Conservation (phyloP, 1,140 invertebrate genomes). For the Thereuonema tuberculata region DNA sequence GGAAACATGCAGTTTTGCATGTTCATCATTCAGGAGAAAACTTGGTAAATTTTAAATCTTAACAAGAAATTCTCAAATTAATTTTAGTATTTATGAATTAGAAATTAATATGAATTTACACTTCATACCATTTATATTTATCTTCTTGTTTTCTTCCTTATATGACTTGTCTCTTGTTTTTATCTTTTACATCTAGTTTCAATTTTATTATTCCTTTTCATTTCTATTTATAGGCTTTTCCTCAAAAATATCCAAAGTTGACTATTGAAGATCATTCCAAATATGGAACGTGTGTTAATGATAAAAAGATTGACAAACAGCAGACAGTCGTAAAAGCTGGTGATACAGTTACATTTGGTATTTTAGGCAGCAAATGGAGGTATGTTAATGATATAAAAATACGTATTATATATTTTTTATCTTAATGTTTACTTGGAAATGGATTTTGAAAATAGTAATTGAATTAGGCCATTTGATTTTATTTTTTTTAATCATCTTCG, state of each 20-base stretch:
- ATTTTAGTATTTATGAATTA: neutral
- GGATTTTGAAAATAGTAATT: too few relatives aligned
- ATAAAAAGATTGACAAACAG: constrained; percentile 21
- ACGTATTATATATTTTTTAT: too few relatives aligned
- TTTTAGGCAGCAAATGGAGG: constrained; percentile 29
- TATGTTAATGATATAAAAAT: too few relatives aligned
- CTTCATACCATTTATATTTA: neutral
- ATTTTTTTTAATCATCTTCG: too few relatives aligned
- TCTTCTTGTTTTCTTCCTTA: neutral
- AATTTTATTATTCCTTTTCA: constrained; percentile 21
- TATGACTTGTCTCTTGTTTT: neutral
- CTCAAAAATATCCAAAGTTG: constrained; percentile 23
- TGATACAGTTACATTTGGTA: constrained; percentile 32
- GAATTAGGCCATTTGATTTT: too few relatives aligned
- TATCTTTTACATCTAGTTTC: constrained; percentile 8
- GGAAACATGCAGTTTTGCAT: constrained; percentile 28
- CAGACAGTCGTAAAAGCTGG: constrained; percentile 24
- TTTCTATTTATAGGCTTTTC: too few relatives aligned
- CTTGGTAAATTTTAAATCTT: constrained; percentile 18
- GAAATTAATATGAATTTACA: neutral
- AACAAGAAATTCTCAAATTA: neutral
- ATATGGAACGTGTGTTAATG: constrained; percentile 32
- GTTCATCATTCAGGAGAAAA: constrained; percentile 24
- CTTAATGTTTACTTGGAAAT: too few relatives aligned
- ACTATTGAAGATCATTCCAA: constrained; percentile 33